Base-by-base conservation (phyloP, 1,140 invertebrate genomes). In the Pseudachorutes palmiensis region DNA sequence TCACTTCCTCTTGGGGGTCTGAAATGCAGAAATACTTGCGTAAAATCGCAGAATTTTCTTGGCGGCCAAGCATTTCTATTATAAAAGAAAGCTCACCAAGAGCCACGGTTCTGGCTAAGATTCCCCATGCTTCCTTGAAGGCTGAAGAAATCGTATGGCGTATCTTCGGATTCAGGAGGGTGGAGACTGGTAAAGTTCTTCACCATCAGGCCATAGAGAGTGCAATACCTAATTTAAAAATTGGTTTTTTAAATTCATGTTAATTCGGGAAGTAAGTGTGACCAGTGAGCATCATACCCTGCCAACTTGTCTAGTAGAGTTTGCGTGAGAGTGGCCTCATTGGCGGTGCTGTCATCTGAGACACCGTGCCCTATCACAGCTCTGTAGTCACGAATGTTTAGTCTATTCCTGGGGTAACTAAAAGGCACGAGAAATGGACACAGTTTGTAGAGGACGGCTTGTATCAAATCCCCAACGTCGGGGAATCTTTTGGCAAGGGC, bases 391-490 rank as follows among this genome's bases (percentile, higher is more conserved):
- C 71, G 48, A 28, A 67, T 59, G 1, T 24, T 36, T 19, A 64
- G 24, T 3, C 70, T 45, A 31, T 61, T 61, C 33, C 61, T 36
- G 1, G 72, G 72, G 28, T 67, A 67, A 45, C 55, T 71, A 41
- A 73, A 73, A 0, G 72, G 72, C 0, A 73, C 72, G 0, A 73
- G 61, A 28, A 71, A 73, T 3, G 72, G 72, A 36, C 72, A 71
- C 58, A 69, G 32, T 68, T 73, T 71, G 63, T 71, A 73, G 30
- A 73, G 65, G 32, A 69, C 30, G 1, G 67, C 64, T 26, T 67
- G 55, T 9, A 73, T 60, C 26, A 73, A 30, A 26, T 29, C 26
- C 0, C 64, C 67, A 67, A 64, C 69, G 2, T 60, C 24, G 2
- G 72, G 72, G 60, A 69, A 73, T 45, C 48, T 32, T 29, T 48